Conservation (phyloP, 2,888 invertebrate species). For the Coecobrya sp. region DNA sequence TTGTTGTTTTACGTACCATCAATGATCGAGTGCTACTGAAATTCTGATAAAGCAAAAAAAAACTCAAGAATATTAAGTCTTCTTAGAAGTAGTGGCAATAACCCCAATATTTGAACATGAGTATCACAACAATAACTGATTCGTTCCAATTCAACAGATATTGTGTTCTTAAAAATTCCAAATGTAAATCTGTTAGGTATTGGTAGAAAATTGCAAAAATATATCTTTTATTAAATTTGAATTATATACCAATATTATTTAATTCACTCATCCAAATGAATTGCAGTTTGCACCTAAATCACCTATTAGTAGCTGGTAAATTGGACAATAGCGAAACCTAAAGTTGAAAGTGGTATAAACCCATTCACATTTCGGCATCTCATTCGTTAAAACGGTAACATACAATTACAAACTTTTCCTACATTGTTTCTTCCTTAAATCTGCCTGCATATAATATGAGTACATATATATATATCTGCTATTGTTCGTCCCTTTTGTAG, state of each 20-base stretch:
- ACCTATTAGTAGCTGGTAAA: too few species aligned
- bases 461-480: background rate
- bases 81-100: conserved; percentile 6
- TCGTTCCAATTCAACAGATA: background rate
- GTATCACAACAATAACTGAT: background rate
- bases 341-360: too few species aligned
- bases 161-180: background rate
- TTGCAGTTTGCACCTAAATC: too few species aligned
- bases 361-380: background rate
- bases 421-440: conserved; percentile 29
- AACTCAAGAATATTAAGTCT: background rate
- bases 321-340: too few species aligned
- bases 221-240: background rate
- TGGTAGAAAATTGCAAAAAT: background rate
- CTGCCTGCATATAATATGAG: too few species aligned
- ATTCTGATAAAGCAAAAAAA: background rate
- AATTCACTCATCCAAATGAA: background rate
- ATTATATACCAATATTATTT: background rate
- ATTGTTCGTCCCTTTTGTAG: conserved; percentile 2
- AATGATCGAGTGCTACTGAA: background rate
- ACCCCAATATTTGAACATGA: background rate
- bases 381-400: conserved; percentile 22
- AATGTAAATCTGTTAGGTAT: background rate
- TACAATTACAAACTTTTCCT: conserved; percentile 47
- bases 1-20: background rate